phyloP scores from a whole-genome alignment of 2,888 invertebrate species.

The Melieria picta region DNA sequence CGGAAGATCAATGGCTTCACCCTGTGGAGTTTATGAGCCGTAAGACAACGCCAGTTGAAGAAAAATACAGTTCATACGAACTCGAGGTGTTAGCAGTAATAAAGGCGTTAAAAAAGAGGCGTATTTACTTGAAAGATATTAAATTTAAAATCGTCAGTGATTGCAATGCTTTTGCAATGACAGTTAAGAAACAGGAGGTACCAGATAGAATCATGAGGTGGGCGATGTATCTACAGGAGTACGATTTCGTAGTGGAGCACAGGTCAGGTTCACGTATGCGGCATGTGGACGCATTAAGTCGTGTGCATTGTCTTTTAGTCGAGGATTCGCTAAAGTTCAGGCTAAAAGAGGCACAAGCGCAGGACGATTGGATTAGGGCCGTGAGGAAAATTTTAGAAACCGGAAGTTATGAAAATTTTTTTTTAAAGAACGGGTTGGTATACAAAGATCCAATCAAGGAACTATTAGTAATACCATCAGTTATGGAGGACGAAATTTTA shows the following conservation, averaged over 20 bases:
- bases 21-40: background rate
- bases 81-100: slow-evolving; percentile 9
- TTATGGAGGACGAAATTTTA: too few species aligned
- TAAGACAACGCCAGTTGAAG: slow-evolving; percentile 11
- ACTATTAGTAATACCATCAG: too few species aligned
- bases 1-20: background rate
- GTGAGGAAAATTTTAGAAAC: background rate
- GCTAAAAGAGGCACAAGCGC: background rate
- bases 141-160: slow-evolving; percentile 17
- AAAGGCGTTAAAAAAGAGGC: slow-evolving; percentile 8
- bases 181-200: slow-evolving; percentile 16
- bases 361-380: too few species aligned
- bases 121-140: slow-evolving; percentile 12
- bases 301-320: slow-evolving; percentile 2
- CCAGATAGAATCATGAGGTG: slow-evolving; percentile 20
- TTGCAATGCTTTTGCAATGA: slow-evolving; percentile 19
- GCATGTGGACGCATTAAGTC: slow-evolving; percentile 18
- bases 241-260: slow-evolving; percentile 6
- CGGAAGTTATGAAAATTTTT: background rate
- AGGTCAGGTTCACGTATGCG: slow-evolving; percentile 7
- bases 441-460: background rate
- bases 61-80: slow-evolving; percentile 16
- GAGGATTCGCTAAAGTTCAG: background rate
- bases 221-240: slow-evolving; percentile 17
- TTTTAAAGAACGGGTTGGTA: background rate